These are phyloP conservation scores for Sycophaga agraensis DNA, from an alignment of 1,140 invertebrate species.

Conservation along the genomic window DNA sequence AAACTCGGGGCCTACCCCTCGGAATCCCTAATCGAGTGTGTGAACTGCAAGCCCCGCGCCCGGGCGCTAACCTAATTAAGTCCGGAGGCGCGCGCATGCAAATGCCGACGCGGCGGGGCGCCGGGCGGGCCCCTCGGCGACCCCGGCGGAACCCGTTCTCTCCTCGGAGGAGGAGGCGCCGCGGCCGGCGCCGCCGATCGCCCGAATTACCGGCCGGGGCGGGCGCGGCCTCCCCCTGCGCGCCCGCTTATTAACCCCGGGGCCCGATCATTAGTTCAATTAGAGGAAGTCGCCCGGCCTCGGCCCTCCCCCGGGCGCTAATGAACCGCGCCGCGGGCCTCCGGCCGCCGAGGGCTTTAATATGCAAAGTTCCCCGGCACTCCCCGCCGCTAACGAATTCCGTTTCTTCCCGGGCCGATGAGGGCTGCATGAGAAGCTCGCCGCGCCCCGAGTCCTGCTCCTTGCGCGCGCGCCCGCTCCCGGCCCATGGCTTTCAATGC, in stretches of 20 bases:
- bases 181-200: no score
- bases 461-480: no score
- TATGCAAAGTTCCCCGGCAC: conserved; percentile 46
- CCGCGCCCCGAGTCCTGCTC: no score
- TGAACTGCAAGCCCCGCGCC: conserved; percentile 34
- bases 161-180: no score
- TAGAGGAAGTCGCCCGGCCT: conserved; percentile 32
- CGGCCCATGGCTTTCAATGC: no score
- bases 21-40: conserved; percentile 39
- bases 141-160: conserved; percentile 3
- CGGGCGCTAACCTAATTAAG: conserved; percentile 41
- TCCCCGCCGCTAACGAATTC: conserved; percentile 23
- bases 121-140: conserved; percentile 21
- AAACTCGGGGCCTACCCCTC: conserved; percentile 6
- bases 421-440: no score
- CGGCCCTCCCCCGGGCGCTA: not conserved
- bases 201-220: no score
- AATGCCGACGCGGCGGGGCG: conserved; percentile 38
- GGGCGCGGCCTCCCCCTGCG: not conserved
- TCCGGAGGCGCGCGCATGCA: conserved; percentile 36
- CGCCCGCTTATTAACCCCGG: not conserved
- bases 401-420: conserved; percentile 8
- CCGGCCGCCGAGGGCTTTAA: conserved; percentile 41
- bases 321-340: conserved; percentile 23
- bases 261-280: conserved; percentile 31